Evolutionary conservation across 2,888 invertebrate genomes (phyloP).

Genomic region (Phyto melanocephala): DNA sequence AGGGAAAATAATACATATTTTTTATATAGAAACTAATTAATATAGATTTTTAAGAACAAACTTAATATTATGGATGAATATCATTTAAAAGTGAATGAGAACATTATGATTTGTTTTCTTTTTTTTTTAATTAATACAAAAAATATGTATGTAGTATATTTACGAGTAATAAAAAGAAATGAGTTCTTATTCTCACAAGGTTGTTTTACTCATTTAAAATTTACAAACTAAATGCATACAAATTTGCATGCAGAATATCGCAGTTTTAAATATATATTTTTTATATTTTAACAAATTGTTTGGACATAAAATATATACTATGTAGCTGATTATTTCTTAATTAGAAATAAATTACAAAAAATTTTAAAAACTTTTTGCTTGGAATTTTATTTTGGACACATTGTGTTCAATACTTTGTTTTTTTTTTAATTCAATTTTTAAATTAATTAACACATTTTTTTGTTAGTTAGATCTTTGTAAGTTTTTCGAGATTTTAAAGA

Average conservation of each 20-base stretch:
- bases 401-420: conserved; percentile 44
- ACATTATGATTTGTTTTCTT: conserved; percentile 35
- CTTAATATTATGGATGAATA: conserved; percentile 44
- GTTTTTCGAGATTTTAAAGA: conserved; percentile 24
- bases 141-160: too few species aligned
- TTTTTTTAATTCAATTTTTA: conserved; percentile 33
- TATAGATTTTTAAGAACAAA: conserved; percentile 1
- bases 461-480: conserved; percentile 21
- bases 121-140: neutral
- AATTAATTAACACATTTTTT: conserved; percentile 63
- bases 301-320: conserved; percentile 4
- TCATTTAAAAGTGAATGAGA: conserved; percentile 60
- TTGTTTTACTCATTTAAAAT: neutral
- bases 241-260: conserved; percentile 49
- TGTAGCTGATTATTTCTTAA: conserved; percentile 12
- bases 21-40: conserved; percentile 35
- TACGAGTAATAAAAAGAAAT: conserved; percentile 36
- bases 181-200: conserved; percentile 28
- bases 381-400: conserved; percentile 36
- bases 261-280: conserved; percentile 40
- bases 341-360: conserved; percentile 39
- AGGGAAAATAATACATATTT: conserved; percentile 44
- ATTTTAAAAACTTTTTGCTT: conserved; percentile 47
- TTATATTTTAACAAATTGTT: conserved; percentile 49
- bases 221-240: conserved; percentile 60